phyloP scores from a whole-genome alignment of 2,797 vertebrate genomes.

The Enteromius fasciolatus region DNA sequence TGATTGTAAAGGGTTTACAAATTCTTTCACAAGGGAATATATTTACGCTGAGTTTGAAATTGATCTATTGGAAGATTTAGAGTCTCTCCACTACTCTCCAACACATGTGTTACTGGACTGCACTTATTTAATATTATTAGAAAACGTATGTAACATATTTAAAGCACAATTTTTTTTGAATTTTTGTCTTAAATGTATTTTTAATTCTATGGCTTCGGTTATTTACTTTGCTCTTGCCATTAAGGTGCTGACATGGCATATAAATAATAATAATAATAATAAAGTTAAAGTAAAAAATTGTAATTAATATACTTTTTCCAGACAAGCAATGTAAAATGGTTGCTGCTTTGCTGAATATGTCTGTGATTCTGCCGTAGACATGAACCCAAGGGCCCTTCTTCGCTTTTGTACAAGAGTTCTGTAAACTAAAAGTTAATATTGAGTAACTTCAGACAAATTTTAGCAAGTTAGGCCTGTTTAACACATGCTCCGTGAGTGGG shows the following conservation, averaged over 20 bases:
- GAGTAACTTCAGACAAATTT: not conserved
- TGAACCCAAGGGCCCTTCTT: not conserved
- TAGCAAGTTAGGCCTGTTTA: slow-evolving; percentile 17
- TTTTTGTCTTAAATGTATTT: not conserved
- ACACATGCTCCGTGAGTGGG: slow-evolving; percentile 25
- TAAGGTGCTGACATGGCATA: not conserved
- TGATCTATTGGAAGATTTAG: not conserved
- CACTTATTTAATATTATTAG: not conserved
- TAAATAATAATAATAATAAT: too few relatives aligned
- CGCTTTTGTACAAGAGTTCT: not conserved
- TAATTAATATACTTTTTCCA: not conserved
- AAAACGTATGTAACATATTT: not conserved
- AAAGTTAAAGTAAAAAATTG: not conserved
- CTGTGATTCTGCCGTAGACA: not conserved
- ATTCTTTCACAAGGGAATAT: not conserved
- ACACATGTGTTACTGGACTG: not conserved
- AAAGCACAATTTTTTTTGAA: not conserved
- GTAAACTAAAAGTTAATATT: not conserved
- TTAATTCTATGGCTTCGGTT: not conserved
- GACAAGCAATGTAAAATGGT: not conserved
- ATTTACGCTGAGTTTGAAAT: not conserved
- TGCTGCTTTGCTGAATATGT: not conserved
- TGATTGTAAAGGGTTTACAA: not conserved
- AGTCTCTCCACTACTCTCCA: not conserved
- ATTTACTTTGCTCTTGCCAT: not conserved